These are phyloP conservation scores for Gambusia yucatana DNA, from an alignment of 2,797 vertebrate genomes.

Conservation along the genomic window DNA sequence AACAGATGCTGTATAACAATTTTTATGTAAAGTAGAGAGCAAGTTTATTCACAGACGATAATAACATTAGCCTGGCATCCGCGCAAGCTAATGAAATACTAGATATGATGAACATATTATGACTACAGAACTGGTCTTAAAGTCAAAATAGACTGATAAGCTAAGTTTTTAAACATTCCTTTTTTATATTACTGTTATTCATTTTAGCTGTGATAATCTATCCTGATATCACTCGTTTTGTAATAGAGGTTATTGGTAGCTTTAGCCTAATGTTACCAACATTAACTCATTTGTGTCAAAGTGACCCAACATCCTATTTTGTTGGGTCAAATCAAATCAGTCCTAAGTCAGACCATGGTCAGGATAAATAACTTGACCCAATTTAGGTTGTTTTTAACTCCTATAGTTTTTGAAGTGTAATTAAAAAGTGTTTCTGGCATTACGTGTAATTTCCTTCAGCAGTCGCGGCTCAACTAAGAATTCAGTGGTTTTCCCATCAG, in stretches of 20 bases:
- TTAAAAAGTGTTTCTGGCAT: constrained; percentile 4
- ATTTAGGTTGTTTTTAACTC: not conserved
- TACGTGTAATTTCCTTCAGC: constrained; percentile 24
- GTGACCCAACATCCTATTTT: not conserved
- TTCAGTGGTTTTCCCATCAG: constrained; percentile 20
- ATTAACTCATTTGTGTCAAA: not conserved
- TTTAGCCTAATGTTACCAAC: not conserved
- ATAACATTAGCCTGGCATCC: not conserved
- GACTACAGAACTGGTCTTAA: not conserved
- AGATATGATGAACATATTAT: not conserved
- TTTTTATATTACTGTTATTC: not conserved
- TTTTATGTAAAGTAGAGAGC: not conserved
- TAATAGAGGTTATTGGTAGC: not conserved
- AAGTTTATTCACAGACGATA: not conserved
- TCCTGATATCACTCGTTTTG: not conserved
- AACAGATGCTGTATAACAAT: not conserved
- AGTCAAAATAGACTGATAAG: not conserved
- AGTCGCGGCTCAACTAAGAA: constrained; percentile 4
- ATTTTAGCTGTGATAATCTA: not conserved
- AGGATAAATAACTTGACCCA: not conserved
- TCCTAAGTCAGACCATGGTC: not conserved
- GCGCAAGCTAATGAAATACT: not conserved
- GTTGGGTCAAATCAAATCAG: not conserved
- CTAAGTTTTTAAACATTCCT: not conserved
- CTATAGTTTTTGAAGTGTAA: not conserved